Evolutionary conservation across 2,113 vertebrate species (phyloP), one percentile per base, ranked within the genome.

Genomic region (Genyomyrus donnyi): DNA sequence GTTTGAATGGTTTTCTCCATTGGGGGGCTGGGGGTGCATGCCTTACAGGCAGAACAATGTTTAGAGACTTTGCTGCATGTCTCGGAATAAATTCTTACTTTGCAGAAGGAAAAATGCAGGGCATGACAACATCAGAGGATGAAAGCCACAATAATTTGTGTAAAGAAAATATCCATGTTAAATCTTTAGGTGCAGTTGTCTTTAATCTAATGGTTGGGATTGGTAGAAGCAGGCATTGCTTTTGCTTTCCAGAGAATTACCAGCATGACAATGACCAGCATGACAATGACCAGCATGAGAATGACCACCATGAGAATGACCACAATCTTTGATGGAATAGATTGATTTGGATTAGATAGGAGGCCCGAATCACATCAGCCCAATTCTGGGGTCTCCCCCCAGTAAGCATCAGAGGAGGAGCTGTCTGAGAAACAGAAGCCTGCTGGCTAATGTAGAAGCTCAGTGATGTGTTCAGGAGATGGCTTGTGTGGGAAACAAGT

Each of bases 361-460:
- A 88, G 91, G 92, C 91, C 93, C 91, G 92, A 92, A 91, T 94
- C 90, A 92, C 93, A 93, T 93, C 87, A 89, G 27, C 15, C 66
- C 74, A 5, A 24, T 93, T 92, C 93, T 94, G 31, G 35, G 35
- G 35, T 93, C 56, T 91, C 87, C 94, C 93, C 90, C 95, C 94
- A 70, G 10, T 70, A 70, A 70, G 7, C 13, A 93, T 91, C 92
- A 94, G 92, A 91, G 93, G 94, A 97, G 96, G 96, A 97, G 93
- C 74, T 95, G 96, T 95, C 97, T 97, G 96, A 97, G 97, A 97
- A 96, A 96, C 85, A 96, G 96, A 91, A 85, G 92, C 94, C 91
- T 95, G 92, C 96, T 95, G 97, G 96, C 94, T 94, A 95, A 95
- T 96, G 95, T 95, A 95, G 85, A 94, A 95, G 93, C 90, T 91